These are phyloP conservation scores for Drosophila bunnanda DNA, from an alignment of 2,888 invertebrate genomes.

Conservation along the genomic window DNA sequence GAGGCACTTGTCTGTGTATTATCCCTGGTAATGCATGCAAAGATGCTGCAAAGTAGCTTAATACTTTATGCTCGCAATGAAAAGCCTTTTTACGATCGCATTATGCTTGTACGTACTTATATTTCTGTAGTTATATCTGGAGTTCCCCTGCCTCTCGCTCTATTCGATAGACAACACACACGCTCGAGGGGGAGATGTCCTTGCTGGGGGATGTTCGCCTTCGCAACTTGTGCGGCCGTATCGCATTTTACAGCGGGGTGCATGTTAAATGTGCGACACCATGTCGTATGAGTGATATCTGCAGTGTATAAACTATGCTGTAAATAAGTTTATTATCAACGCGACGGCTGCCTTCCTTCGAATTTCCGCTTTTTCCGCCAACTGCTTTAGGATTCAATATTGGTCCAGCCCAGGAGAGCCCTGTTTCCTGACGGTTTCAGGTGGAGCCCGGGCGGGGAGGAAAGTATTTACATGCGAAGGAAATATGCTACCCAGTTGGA, in stretches of 20 bases:
- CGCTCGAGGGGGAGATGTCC: background rate
- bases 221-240: constrained; percentile 54
- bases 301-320: constrained; percentile 78
- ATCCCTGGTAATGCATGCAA: constrained; percentile 79
- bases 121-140: constrained; percentile 61
- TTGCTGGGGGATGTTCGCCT: constrained; percentile 5
- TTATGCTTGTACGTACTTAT: constrained; percentile 80
- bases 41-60: constrained; percentile 82
- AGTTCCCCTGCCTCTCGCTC: background rate
- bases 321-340: constrained; percentile 82
- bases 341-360: background rate
- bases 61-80: constrained; percentile 82
- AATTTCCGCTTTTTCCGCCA: background rate
- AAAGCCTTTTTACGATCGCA: constrained; percentile 82
- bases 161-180: constrained; percentile 49
- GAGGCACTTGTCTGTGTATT: constrained; percentile 69
- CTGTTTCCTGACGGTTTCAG: background rate
- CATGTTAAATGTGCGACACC: constrained; percentile 72
- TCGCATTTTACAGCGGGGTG: constrained; percentile 75
- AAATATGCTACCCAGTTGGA: background rate
- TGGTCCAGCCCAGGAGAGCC: background rate
- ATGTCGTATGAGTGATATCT: constrained; percentile 78
- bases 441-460: background rate
- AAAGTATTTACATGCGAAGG: constrained; percentile 2
- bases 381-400: constrained; percentile 15